Evolutionary conservation across 2,797 vertebrate species (phyloP).

Genomic region (Rhinella marina): DNA sequence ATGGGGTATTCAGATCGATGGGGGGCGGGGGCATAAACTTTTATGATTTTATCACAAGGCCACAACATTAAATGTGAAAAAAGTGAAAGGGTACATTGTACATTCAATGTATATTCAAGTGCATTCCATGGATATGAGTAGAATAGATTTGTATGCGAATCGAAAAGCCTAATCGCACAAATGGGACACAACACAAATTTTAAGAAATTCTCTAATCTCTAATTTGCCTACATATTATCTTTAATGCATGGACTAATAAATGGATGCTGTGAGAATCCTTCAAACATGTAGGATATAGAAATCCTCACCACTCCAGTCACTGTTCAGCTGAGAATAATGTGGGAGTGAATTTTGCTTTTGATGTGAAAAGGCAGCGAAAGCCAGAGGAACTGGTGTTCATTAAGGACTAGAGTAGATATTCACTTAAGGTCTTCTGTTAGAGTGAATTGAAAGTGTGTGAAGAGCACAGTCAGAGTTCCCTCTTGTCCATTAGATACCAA

Average conservation of each 20-base stretch:
- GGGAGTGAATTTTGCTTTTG: slow-evolving; percentile 45
- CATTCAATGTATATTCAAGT: too few relatives aligned
- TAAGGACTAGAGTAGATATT: slow-evolving; percentile 32
- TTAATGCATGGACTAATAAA: background rate
- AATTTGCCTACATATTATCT: background rate
- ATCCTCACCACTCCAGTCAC: slow-evolving; percentile 9
- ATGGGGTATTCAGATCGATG: too few relatives aligned
- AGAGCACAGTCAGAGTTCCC: background rate
- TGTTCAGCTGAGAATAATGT: slow-evolving; percentile 24
- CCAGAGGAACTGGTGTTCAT: slow-evolving; percentile 30
- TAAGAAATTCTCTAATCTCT: too few relatives aligned
- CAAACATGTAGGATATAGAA: slow-evolving; percentile 35
- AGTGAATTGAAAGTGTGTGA: background rate
- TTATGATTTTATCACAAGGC: too few relatives aligned
- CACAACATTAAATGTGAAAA: too few relatives aligned
- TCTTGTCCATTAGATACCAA: background rate
- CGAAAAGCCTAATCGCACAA: too few relatives aligned
- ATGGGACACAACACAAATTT: too few relatives aligned
- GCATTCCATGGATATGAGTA: too few relatives aligned
- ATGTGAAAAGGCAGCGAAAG: slow-evolving; percentile 31
- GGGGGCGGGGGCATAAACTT: too few relatives aligned
- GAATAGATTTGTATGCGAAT: too few relatives aligned
- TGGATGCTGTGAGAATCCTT: slow-evolving; percentile 1
- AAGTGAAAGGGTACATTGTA: too few relatives aligned
- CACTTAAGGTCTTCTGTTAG: background rate